These are phyloP conservation scores for Hydra vulgaris DNA, from an alignment of 30 jellyfish, hydroid and myxozoan genomes.

Conservation along the genomic window DNA sequence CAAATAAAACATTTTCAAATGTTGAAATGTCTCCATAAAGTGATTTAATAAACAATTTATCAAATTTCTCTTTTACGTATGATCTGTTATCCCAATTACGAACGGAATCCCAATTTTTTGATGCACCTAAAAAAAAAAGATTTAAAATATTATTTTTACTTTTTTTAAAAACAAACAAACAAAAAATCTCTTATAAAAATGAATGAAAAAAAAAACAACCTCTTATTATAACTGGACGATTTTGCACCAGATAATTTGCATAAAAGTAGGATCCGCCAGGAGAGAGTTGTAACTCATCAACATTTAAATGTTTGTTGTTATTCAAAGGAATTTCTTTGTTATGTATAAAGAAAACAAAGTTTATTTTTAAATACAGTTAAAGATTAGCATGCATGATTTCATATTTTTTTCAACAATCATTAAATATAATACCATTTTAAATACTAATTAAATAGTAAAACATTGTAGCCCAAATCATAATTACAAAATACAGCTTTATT, in stretches of 20 bases:
- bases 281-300: conserved; percentile 8
- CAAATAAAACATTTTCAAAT: conserved; percentile 15
- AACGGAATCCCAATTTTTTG: conserved; percentile 40
- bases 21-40: background rate
- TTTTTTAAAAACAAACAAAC: background rate
- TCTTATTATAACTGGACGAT: conserved; percentile 41
- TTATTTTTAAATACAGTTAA: too few species aligned
- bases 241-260: conserved; percentile 20
- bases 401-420: too few species aligned
- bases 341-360: too few species aligned
- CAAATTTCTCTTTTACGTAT: conserved; percentile 9
- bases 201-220: background rate
- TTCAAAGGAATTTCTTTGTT: background rate
- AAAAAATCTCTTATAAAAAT: background rate
- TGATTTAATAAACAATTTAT: conserved; percentile 1
- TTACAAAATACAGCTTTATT: too few species aligned
- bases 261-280: conserved; percentile 68
- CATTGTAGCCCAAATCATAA: too few species aligned
- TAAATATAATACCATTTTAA: too few species aligned
- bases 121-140: conserved; percentile 14
- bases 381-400: too few species aligned
- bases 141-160: background rate
- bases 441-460: too few species aligned
- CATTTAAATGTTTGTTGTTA: background rate
- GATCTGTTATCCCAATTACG: conserved; percentile 27